These are phyloP conservation scores for Centroberyx gerrardi DNA, from an alignment of 2,797 vertebrate genomes.

Conservation along the genomic window DNA sequence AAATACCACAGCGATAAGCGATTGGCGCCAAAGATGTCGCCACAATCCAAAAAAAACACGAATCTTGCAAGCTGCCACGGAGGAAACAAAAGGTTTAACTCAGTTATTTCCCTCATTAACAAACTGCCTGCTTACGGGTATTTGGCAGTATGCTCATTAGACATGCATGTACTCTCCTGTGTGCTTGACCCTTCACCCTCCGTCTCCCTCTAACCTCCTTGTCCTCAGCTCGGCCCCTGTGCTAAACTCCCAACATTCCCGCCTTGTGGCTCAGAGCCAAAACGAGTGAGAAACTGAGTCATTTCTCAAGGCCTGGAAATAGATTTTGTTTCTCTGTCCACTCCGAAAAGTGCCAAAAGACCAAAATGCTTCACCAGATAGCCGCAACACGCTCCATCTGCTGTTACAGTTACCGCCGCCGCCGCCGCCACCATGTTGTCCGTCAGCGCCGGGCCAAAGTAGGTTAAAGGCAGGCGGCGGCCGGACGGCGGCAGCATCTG, in stretches of 20 bases:
- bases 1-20: no score
- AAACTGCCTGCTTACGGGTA: no score
- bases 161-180: not conserved
- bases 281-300: no score
- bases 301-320: no score
- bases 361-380: slow-evolving; percentile 20
- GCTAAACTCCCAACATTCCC: slow-evolving; percentile 20
- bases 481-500: slow-evolving; percentile 67
- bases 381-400: slow-evolving; percentile 4
- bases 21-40: no score
- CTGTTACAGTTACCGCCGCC: not conserved
- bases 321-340: no score
- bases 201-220: not conserved
- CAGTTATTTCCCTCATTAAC: no score
- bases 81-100: no score
- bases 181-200: slow-evolving; percentile 13
- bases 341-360: no score
- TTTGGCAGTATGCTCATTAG: not conserved
- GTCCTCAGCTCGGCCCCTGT: slow-evolving; percentile 7
- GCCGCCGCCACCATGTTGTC: slow-evolving; percentile 20
- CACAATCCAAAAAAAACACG: no score
- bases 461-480: slow-evolving; percentile 52
- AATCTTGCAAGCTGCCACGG: no score
- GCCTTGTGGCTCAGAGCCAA: slow-evolving; percentile 34
- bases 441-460: slow-evolving; percentile 51